A percentile compares a stretch with the other conserved stretches of the same genome.
Evolutionary conservation across 2,113 vertebrate genomes (phyloP).

Genomic region (Proterorhinus semilunaris): DNA sequence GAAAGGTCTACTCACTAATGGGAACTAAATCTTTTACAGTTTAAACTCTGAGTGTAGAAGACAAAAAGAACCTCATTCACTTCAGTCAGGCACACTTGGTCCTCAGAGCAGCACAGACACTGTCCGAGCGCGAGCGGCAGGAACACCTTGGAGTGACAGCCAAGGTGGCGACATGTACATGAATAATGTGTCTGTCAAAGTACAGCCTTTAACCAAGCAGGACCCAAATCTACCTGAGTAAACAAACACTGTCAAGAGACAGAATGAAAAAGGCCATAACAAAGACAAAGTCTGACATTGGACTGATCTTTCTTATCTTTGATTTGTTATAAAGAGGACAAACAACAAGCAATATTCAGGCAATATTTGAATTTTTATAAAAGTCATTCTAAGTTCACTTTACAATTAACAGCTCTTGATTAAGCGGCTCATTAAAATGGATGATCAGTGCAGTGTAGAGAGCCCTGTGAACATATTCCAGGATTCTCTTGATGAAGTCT

Average conservation of each 20-base stretch:
- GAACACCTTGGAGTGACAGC: slow-evolving; percentile 37
- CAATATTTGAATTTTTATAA: neutral
- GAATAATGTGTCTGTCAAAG: slow-evolving; percentile 20
- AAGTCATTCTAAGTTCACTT: neutral
- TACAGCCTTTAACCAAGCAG: slow-evolving; percentile 1
- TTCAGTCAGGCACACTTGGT: slow-evolving; percentile 34
- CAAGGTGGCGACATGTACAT: slow-evolving; percentile 26
- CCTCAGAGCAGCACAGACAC: slow-evolving; percentile 14
- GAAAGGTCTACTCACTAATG: slow-evolving; percentile 2
- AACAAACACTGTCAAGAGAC: slow-evolving; percentile 12
- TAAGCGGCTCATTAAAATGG: slow-evolving; percentile 41
- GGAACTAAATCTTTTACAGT: neutral
- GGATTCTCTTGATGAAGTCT: slow-evolving; percentile 36
- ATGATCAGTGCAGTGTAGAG: slow-evolving; percentile 31
- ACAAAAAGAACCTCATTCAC: slow-evolving; percentile 41
- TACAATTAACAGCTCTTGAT: slow-evolving; percentile 9
- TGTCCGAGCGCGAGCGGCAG: slow-evolving; percentile 9
- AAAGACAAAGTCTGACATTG: neutral
- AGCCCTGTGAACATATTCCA: slow-evolving; percentile 16
- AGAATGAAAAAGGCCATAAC: slow-evolving; percentile 2
- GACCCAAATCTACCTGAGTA: slow-evolving; percentile 15
- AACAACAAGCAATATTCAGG: neutral
- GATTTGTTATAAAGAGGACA: neutral
- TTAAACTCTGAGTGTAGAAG: slow-evolving; percentile 6
- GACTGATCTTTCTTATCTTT: neutral